phyloP scores from a whole-genome alignment of 2,888 invertebrate species.

The Cordilura impudica region DNA sequence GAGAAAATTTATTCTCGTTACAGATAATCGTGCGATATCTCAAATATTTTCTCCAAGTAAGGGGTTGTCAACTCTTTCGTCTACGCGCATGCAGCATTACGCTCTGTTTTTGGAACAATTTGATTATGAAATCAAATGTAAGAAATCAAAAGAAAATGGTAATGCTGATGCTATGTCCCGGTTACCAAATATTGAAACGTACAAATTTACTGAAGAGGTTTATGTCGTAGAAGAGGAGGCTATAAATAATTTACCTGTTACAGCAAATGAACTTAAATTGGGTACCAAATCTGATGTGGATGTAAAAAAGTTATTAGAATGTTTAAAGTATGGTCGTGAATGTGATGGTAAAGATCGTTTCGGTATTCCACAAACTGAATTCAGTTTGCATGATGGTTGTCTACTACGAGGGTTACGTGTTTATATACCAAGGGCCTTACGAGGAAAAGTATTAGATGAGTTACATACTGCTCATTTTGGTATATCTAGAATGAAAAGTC shows the following conservation, averaged over 20 bases:
- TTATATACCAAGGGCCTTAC: too few species aligned
- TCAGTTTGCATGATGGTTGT: too few species aligned
- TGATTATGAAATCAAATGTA: too few species aligned
- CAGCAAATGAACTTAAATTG: background rate
- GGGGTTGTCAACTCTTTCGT: conserved; percentile 48
- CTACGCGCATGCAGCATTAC: conserved; percentile 55
- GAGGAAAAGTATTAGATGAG: background rate
- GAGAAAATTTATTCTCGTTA: conserved; percentile 72
- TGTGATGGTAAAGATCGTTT: background rate
- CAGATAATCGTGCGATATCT: conserved; percentile 57
- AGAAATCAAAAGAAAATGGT: too few species aligned
- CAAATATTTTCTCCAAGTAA: conserved; percentile 57
- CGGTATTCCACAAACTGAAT: too few species aligned
- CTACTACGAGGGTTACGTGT: too few species aligned
- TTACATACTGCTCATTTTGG: background rate
- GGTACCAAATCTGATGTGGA: background rate
- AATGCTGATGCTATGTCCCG: conserved; percentile 1
- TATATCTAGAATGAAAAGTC: conserved; percentile 1
- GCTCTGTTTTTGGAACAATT: too few species aligned
- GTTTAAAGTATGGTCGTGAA: background rate
- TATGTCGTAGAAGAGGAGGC: conserved; percentile 30
- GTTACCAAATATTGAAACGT: background rate
- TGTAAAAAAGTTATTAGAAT: too few species aligned
- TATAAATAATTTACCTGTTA: too few species aligned
- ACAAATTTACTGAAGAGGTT: conserved; percentile 13